A percentile compares a stretch with the other conserved stretches of the same genome.
These are phyloP conservation scores for Geococcyx californianus DNA, from an alignment of 2,113 vertebrate species.

Conservation along the genomic window DNA sequence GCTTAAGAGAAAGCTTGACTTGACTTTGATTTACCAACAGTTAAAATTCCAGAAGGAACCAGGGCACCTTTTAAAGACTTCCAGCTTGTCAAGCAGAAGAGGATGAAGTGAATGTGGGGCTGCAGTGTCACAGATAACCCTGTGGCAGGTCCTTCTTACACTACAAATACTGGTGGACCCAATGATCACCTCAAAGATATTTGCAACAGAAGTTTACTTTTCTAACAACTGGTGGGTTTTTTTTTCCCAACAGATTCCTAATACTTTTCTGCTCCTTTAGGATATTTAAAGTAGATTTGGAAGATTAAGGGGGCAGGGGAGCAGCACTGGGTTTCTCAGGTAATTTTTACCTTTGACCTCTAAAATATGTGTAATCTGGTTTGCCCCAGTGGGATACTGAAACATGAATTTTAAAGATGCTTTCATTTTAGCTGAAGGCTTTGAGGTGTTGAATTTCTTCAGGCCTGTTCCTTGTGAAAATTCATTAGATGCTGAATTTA, in stretches of 20 bases:
- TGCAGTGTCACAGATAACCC: not conserved
- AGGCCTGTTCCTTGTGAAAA: not conserved
- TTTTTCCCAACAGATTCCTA: not conserved
- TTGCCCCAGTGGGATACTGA: not conserved
- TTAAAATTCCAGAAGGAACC: not conserved
- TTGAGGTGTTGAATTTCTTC: not conserved
- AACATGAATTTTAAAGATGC: not conserved
- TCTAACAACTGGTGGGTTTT: not conserved
- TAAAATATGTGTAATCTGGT: not conserved
- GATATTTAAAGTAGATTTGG: not conserved
- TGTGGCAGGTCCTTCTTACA: not conserved
- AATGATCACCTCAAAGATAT: not conserved
- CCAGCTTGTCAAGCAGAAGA: not conserved
- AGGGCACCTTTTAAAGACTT: not conserved
- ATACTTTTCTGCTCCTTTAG: not conserved
- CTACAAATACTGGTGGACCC: not conserved
- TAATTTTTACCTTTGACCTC: not conserved
- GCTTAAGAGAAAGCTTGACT: not conserved
- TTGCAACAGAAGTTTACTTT: not conserved
- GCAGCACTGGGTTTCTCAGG: not conserved
- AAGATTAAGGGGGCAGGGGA: accelerated
- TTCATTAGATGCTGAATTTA: not conserved
- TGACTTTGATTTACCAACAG: not conserved
- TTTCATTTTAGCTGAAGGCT: not conserved
- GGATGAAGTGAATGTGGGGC: not conserved